These are phyloP conservation scores for Emydura subglobosa DNA, from an alignment of 2,113 vertebrate species.

Conservation along the genomic window DNA sequence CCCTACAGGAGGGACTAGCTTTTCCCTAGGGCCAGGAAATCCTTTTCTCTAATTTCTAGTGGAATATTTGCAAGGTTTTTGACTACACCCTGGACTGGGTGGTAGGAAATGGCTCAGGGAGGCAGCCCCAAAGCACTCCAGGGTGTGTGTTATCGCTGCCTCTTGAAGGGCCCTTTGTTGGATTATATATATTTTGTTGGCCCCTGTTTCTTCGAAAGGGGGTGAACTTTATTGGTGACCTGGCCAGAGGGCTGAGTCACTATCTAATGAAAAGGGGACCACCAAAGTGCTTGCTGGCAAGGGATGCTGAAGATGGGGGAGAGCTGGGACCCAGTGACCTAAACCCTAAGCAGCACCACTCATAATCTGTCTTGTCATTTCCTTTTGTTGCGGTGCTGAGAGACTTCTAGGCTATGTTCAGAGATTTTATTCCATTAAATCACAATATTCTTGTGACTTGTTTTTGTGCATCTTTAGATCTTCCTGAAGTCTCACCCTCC, in stretches of 20 bases:
- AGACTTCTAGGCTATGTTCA: neutral
- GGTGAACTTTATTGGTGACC: neutral
- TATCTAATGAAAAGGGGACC: neutral
- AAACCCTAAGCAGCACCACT: neutral
- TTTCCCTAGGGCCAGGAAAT: neutral
- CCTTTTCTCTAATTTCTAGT: neutral
- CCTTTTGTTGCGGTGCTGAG: constrained; percentile 4
- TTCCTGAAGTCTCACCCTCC: constrained; percentile 20
- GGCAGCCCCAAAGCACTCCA: neutral
- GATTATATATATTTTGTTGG: neutral
- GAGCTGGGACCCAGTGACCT: neutral
- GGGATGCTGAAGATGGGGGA: neutral
- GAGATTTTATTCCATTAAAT: constrained; percentile 11
- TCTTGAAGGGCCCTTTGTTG: neutral
- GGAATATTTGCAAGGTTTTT: neutral
- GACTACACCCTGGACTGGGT: neutral
- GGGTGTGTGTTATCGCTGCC: neutral
- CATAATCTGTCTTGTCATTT: neutral
- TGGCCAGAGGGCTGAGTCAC: neutral
- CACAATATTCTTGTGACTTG: neutral
- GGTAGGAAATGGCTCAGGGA: neutral
- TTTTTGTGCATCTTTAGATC: constrained; percentile 9
- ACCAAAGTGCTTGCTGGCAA: neutral
- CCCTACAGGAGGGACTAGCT: neutral
- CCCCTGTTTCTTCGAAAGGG: neutral